Conservation (phyloP, 2,797 vertebrate genomes). For the Phrynocephalus forsythii region DNA sequence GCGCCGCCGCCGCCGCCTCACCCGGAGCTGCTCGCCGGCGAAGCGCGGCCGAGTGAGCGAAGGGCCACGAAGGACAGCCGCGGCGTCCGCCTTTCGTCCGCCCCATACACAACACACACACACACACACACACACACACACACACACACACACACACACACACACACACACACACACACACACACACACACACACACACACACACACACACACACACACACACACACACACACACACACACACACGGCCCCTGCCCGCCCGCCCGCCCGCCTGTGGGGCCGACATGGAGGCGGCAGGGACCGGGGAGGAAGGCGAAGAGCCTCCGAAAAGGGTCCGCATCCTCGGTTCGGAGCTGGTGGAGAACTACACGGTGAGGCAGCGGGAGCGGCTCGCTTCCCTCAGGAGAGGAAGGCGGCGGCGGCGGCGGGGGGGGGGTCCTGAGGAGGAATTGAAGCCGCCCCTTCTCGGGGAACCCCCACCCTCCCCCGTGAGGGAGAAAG, state of each 20-base stretch:
- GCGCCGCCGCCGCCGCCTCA: not conserved
- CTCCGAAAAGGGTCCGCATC: constrained; percentile 82
- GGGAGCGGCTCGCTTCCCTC: not conserved
- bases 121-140: not conserved
- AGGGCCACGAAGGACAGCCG: not conserved
- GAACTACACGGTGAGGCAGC: constrained; percentile 87
- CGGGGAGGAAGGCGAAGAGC: constrained; percentile 78
- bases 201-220: not conserved
- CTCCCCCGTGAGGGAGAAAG: no score
- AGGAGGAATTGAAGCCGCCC: not conserved
- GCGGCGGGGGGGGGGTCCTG: not conserved
- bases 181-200: not conserved
- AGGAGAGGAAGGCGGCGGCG: not conserved
- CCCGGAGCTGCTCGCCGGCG: constrained; percentile 20
- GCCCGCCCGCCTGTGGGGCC: not conserved
- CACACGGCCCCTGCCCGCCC: not conserved
- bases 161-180: not conserved
- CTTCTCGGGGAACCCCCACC: not conserved
- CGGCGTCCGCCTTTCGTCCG: not conserved
- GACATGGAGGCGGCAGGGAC: constrained; percentile 70
- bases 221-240: no score
- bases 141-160: not conserved
- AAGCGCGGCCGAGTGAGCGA: constrained; percentile 39
- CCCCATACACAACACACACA: not conserved
- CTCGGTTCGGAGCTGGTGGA: constrained; percentile 94